Evolutionary conservation across 2,797 vertebrate species (phyloP), one percentile per base, ranked within the genome.

Genomic region (Pangasius larnaudii): DNA sequence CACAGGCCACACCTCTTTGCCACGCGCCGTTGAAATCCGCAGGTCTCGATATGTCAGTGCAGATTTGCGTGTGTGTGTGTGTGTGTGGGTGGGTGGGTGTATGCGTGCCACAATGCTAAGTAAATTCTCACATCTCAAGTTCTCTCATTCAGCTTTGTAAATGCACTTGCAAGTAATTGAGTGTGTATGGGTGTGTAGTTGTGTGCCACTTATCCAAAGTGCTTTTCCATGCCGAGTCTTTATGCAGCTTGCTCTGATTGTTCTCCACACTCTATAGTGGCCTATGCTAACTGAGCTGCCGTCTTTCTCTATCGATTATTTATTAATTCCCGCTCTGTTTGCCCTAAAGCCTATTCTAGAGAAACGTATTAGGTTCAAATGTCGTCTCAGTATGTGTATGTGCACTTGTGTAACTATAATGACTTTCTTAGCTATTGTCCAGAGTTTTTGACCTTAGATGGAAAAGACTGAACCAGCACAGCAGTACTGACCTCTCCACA

Each of bases 251-350:
- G 85, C 88, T 87, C 87, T 79, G 74, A 88, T 91, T 90, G 88
- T 91, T 91, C 78, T 84, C 86, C 69, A 79, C 85, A 18, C 87
- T 84, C 87, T 71, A 71, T 61, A 87, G 89, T 33, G 6, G 53
- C 56, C 67, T 88, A 86, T 83, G 88, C 89, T 86, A 91, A 90
- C 85, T 84, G 89, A 90, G 89, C 77, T 59, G 84, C 89, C 85
- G 87, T 86, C 89, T 90, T 91, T 90, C 91, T 87, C 89, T 86
- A 85, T 86, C 61, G 90, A 91, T 90, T 90, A 91, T 91, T 91
- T 74, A 91, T 90, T 87, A 88, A 88, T 88, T 87, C 86, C 78
- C 71, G 90, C 90, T 91, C 91, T 82, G 80, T 90, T 89, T 84
- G 80, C 71, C 61, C 78, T 59, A 80, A 84, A 36, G 85, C 87